Evolutionary conservation across 2,113 vertebrate species (phyloP).

Genomic region (Nipponia nippon): DNA sequence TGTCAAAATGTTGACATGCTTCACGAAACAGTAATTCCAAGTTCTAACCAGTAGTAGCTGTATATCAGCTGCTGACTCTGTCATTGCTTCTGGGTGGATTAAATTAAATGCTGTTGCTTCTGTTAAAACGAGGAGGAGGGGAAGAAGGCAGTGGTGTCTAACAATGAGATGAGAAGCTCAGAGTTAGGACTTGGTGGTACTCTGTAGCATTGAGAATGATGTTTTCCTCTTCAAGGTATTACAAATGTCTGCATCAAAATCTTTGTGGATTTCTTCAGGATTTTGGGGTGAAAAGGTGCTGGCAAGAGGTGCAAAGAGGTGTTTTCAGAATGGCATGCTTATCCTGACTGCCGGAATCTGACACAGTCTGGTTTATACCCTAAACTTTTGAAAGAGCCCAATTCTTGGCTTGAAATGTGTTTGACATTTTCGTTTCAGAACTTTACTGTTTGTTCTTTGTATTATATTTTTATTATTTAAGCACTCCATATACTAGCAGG

Average conservation of each 20-base stretch:
- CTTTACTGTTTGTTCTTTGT: constrained; percentile 12
- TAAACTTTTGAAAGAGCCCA: neutral
- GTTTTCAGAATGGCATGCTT: neutral
- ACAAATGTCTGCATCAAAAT: neutral
- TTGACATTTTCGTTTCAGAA: neutral
- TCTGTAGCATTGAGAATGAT: neutral
- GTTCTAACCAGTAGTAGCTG: constrained; percentile 34
- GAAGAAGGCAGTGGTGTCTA: neutral
- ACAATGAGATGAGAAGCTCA: neutral
- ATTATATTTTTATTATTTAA: constrained; percentile 15
- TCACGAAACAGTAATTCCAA: constrained; percentile 30
- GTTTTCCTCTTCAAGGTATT: neutral
- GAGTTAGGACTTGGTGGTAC: neutral
- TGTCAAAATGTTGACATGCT: constrained; percentile 55
- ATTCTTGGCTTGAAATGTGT: neutral
- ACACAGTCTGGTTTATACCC: neutral
- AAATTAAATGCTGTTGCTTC: constrained; percentile 32
- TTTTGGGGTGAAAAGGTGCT: neutral
- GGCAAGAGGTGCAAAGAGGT: neutral
- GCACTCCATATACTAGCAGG: neutral
- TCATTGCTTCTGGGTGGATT: constrained; percentile 38
- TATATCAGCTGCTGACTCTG: constrained; percentile 28
- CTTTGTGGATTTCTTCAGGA: neutral
- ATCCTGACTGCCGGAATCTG: neutral
- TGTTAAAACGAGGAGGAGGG: constrained; percentile 12